Evolutionary conservation across 2,888 invertebrate genomes (phyloP).

Genomic region (Platypus cylindrus): DNA sequence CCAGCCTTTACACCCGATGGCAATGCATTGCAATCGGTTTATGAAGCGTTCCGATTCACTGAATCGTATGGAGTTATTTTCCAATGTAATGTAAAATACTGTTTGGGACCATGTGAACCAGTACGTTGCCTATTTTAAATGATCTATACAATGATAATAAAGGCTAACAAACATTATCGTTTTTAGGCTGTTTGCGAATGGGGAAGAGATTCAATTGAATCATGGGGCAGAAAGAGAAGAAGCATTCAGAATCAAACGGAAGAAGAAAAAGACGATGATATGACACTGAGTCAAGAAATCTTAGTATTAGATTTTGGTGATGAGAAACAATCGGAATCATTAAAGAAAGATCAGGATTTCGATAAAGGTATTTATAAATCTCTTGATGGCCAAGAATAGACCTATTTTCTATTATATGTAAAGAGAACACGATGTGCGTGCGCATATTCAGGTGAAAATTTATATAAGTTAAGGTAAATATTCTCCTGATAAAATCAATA

Average conservation of each 20-base stretch:
- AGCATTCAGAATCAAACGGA: conserved; percentile 50
- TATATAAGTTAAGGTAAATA: too few species aligned
- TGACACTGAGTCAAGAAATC: conserved; percentile 91
- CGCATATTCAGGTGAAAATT: too few species aligned
- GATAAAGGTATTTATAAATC: conserved; percentile 46
- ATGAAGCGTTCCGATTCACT: conserved; percentile 91
- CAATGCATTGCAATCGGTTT: conserved; percentile 79
- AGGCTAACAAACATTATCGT: too few species aligned
- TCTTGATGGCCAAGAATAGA: too few species aligned
- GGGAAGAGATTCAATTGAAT: conserved; percentile 81
- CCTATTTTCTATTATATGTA: too few species aligned
- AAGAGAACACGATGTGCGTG: too few species aligned
- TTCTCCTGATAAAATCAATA: too few species aligned
- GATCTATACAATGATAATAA: too few species aligned
- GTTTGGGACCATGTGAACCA: conserved; percentile 87
- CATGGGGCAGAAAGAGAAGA: conserved; percentile 83
- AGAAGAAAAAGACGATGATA: conserved; percentile 62
- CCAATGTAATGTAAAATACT: conserved; percentile 94
- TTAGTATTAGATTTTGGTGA: conserved; percentile 86
- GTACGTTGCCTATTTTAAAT: conserved; percentile 42
- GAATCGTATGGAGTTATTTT: conserved; percentile 94
- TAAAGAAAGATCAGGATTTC: conserved; percentile 65
- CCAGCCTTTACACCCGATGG: conserved; percentile 85
- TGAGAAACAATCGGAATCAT: conserved; percentile 71
- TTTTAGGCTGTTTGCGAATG: conserved; percentile 76